These are phyloP conservation scores for Physella acuta DNA, from an alignment of 1,140 invertebrate genomes.

Conservation along the genomic window DNA sequence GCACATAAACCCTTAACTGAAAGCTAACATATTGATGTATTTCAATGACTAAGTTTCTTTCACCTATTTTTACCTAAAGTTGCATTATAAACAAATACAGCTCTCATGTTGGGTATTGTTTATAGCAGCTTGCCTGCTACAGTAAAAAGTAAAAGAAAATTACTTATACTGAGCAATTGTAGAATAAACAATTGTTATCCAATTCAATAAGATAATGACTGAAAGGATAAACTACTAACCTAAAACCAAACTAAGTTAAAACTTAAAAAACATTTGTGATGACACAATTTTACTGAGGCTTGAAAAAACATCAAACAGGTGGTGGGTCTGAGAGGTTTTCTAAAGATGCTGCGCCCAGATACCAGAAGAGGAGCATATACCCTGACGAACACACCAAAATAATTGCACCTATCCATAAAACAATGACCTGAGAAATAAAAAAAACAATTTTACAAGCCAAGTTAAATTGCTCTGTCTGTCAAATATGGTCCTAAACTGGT, in stretches of 20 bases:
- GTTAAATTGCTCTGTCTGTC: not conserved
- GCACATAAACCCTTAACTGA: too few relatives aligned
- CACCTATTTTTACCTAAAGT: too few relatives aligned
- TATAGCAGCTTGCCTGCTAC: not conserved
- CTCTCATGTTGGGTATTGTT: too few relatives aligned
- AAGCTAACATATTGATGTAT: too few relatives aligned
- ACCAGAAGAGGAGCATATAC: constrained; percentile 6
- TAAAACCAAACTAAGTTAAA: not conserved
- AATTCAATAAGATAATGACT: not conserved
- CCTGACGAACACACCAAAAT: not conserved
- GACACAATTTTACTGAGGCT: not conserved
- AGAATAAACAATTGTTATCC: not conserved
- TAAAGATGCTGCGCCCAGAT: not conserved
- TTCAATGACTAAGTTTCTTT: too few relatives aligned
- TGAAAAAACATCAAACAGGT: not conserved
- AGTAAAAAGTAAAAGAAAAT: not conserved
- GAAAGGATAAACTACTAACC: too few relatives aligned
- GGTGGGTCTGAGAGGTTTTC: constrained; percentile 1
- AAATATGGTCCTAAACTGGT: not conserved
- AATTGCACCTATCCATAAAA: not conserved
- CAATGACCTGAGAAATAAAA: constrained; percentile 1
- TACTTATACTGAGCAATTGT: not conserved
- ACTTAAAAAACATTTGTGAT: not conserved
- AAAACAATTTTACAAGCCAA: not conserved
- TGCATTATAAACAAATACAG: too few relatives aligned